phyloP scores from a whole-genome alignment of 2,797 vertebrate genomes.

The Chromobotia macracanthus region DNA sequence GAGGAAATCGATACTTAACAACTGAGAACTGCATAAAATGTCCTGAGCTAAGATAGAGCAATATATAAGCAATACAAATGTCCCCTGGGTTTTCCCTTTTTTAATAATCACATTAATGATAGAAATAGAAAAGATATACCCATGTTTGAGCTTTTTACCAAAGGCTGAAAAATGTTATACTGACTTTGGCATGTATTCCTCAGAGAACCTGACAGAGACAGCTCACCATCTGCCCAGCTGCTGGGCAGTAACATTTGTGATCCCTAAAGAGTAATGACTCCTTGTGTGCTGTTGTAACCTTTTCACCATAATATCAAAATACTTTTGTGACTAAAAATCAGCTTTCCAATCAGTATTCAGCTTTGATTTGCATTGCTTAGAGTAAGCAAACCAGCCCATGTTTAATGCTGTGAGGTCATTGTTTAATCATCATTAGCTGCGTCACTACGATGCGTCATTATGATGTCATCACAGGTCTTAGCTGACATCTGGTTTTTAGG shows the following conservation, averaged over 20 bases:
- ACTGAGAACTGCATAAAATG: too few species aligned
- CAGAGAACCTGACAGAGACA: neutral
- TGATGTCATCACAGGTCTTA: constrained; percentile 18
- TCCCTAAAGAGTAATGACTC: neutral
- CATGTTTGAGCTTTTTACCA: too few species aligned
- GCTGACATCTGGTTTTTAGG: neutral
- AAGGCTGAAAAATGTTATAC: neutral
- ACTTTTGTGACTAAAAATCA: neutral
- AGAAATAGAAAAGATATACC: too few species aligned
- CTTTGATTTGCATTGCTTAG: constrained; percentile 12
- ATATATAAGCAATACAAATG: too few species aligned
- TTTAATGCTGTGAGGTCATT: constrained; percentile 3
- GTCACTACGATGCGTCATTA: constrained; percentile 1
- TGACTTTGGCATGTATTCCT: neutral
- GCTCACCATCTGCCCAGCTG: neutral
- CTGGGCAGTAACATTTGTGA: neutral
- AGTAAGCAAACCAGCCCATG: neutral
- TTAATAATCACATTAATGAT: too few species aligned
- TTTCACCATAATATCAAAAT: neutral
- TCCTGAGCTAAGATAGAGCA: too few species aligned
- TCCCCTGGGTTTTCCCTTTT: too few species aligned
- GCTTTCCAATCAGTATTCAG: neutral
- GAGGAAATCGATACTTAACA: too few species aligned
- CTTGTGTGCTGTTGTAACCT: neutral
- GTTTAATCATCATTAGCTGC: neutral